A percentile compares a stretch with the other conserved stretches of the same genome.
Conservation (phyloP, 2,888 invertebrate species). For the Cyclophora albipunctata region DNA sequence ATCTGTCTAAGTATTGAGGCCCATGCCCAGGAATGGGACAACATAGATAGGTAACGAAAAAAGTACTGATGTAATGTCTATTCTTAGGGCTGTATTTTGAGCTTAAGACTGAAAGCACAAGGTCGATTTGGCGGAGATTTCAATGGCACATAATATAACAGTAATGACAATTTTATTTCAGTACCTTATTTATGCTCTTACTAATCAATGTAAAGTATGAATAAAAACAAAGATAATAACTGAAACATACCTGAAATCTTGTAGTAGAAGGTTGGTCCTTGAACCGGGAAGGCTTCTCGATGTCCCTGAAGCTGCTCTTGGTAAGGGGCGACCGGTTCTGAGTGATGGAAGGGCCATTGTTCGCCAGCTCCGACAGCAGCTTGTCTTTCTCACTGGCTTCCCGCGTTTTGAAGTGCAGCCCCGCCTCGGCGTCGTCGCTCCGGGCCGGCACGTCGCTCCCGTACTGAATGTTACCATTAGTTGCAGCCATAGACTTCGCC, state of each 20-base stretch:
- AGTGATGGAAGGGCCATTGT: constrained; percentile 30
- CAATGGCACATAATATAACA: too few species aligned
- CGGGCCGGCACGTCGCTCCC: constrained; percentile 45
- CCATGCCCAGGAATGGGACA: too few species aligned
- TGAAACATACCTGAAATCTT: constrained; percentile 70
- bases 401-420: constrained; percentile 50
- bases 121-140: too few species aligned
- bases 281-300: constrained; percentile 77
- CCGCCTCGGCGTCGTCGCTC: constrained; percentile 52
- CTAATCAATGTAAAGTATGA: too few species aligned
- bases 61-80: too few species aligned
- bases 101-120: too few species aligned
- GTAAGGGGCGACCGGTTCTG: constrained; percentile 49
- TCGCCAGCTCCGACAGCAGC: constrained; percentile 34
- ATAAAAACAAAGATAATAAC: too few species aligned
- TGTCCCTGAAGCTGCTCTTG: constrained; percentile 78
- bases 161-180: too few species aligned
- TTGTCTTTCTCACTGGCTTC: constrained; percentile 48
- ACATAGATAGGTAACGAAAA: too few species aligned
- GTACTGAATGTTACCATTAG: constrained; percentile 66
- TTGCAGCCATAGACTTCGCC: constrained; percentile 71
- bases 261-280: constrained; percentile 77
- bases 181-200: too few species aligned
- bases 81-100: too few species aligned
- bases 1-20: too few species aligned